Conservation (phyloP, 2,797 vertebrate species). For the Hippoglossus hippoglossus region DNA sequence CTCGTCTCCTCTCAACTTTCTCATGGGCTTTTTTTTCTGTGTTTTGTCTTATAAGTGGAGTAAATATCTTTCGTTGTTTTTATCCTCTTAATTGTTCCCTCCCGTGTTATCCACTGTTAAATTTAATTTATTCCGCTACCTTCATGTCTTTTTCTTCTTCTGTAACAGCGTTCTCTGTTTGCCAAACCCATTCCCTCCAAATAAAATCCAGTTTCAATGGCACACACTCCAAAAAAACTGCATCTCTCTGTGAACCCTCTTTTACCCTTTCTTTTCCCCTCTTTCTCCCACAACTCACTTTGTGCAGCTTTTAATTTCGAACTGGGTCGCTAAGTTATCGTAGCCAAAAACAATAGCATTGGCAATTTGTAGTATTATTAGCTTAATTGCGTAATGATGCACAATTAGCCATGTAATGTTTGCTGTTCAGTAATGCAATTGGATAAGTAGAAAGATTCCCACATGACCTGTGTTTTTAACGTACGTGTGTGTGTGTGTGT, state of each 20-base stretch:
- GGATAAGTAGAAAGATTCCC: constrained; percentile 68
- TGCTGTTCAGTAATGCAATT: constrained; percentile 66
- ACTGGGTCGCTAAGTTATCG: constrained; percentile 45
- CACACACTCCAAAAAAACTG: constrained; percentile 19
- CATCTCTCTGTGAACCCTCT: constrained; percentile 3
- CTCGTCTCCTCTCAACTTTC: constrained; percentile 26
- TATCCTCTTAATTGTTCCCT: constrained; percentile 10
- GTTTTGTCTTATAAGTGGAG: no score
- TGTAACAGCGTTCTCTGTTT: constrained; percentile 12
- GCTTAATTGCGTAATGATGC: constrained; percentile 69
- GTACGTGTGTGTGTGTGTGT: constrained; percentile 4
- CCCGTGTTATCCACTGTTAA: constrained; percentile 10
- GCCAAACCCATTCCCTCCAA: constrained; percentile 20
- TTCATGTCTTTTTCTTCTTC: constrained; percentile 10
- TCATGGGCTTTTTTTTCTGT: constrained; percentile 21
- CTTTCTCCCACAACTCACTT: constrained; percentile 42
- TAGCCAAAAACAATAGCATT: constrained; percentile 70
- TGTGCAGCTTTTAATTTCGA: constrained; percentile 50
- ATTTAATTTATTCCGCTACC: constrained; percentile 16
- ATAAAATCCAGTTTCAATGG: constrained; percentile 34
- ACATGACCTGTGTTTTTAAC: constrained; percentile 31
- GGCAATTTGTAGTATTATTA: constrained; percentile 68
- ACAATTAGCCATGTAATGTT: constrained; percentile 72
- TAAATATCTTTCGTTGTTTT: constrained; percentile 2
- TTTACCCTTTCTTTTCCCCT: constrained; percentile 11